Evolutionary conservation across 2,113 vertebrate genomes (phyloP).

Genomic region (Pseudorhombus dupliciocellatus): DNA sequence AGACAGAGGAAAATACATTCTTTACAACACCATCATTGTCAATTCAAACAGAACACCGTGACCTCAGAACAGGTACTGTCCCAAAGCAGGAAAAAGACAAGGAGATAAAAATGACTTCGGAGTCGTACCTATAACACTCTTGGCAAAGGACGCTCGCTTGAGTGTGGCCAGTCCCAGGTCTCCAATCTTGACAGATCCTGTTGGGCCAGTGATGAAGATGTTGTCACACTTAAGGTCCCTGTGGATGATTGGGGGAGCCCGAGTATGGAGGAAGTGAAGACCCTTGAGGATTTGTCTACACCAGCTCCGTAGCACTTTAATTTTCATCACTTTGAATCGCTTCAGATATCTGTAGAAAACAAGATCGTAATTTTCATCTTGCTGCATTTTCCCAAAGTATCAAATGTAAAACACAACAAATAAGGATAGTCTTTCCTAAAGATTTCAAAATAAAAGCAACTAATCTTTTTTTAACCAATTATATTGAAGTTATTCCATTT

Average conservation of each 20-base stretch:
- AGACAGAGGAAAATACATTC: constrained; percentile 54
- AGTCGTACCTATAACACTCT: constrained; percentile 98
- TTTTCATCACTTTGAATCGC: constrained; percentile 99
- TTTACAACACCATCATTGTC: constrained; percentile 46
- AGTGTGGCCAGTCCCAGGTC: constrained; percentile 96
- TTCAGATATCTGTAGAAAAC: constrained; percentile 88
- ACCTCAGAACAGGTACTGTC: constrained; percentile 33
- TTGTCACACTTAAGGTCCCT: constrained; percentile 98
- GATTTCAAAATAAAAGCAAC: too few species aligned
- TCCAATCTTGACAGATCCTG: constrained; percentile 98
- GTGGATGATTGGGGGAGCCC: constrained; percentile 96
- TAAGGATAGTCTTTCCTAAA: background rate
- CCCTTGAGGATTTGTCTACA: constrained; percentile 98
- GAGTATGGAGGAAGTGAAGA: constrained; percentile 96
- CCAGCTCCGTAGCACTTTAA: constrained; percentile 98
- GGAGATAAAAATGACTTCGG: constrained; percentile 47
- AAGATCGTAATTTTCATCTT: constrained; percentile 5
- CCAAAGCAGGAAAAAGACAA: constrained; percentile 22
- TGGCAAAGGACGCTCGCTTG: constrained; percentile 97
- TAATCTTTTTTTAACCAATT: too few species aligned
- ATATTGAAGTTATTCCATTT: too few species aligned
- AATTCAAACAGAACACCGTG: constrained; percentile 29
- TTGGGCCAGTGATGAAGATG: constrained; percentile 98
- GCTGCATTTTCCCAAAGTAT: background rate
- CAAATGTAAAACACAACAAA: background rate